Percentiles rank a stretch among this genome's conserved stretches.
These are phyloP conservation scores for Sebastes iracundus DNA, from an alignment of 2,797 vertebrate genomes.

Conservation along the genomic window DNA sequence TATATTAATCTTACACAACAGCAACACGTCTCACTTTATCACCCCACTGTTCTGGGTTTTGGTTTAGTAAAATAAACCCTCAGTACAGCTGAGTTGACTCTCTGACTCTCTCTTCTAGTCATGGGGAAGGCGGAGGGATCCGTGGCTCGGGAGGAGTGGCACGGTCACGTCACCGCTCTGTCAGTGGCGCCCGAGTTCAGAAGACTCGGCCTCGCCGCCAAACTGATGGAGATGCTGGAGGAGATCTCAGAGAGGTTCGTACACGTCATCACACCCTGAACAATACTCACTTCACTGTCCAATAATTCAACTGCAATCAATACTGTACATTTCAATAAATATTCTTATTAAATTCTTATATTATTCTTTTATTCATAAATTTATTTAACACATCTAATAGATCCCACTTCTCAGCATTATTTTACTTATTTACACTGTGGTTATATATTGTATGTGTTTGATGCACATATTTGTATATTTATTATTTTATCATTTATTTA, in stretches of 20 bases:
- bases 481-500: too few species aligned
- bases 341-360: too few species aligned
- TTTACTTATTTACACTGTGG: too few species aligned
- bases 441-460: too few species aligned
- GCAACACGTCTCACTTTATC: neutral
- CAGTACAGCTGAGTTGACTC: neutral
- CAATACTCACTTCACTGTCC: neutral
- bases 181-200: constrained; percentile 96
- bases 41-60: neutral
- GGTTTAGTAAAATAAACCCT: neutral
- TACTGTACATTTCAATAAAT: too few species aligned
- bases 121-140: constrained; percentile 98
- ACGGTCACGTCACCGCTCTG: constrained; percentile 94
- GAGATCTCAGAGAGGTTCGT: constrained; percentile 95
- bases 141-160: constrained; percentile 95
- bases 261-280: too few species aligned
- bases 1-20: too few species aligned
- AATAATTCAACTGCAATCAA: too few species aligned
- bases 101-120: constrained; percentile 74
- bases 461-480: neutral
- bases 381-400: too few species aligned
- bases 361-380: too few species aligned
- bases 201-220: constrained; percentile 92
- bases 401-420: too few species aligned
- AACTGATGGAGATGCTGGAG: constrained; percentile 95